These are phyloP conservation scores for Vultur gryphus DNA, from an alignment of 2,797 vertebrate species.

Conservation along the genomic window DNA sequence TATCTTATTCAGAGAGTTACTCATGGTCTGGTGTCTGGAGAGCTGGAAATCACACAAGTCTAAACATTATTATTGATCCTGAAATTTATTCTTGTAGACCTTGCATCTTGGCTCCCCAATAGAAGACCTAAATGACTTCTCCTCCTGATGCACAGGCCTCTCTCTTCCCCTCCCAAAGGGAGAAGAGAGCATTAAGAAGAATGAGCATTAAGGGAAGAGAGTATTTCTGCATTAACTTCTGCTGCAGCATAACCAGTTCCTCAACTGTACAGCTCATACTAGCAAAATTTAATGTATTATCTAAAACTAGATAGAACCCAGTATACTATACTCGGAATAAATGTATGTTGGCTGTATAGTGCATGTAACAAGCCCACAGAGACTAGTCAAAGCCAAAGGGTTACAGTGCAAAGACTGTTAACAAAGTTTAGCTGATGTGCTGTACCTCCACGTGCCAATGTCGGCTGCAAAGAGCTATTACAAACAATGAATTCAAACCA, in stretches of 20 bases:
- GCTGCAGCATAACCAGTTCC: background rate
- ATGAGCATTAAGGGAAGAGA: background rate
- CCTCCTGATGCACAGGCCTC: background rate
- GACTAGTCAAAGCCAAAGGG: background rate
- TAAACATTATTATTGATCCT: background rate
- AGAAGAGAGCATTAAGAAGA: background rate
- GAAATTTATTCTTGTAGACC: background rate
- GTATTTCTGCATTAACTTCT: background rate
- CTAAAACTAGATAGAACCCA: background rate
- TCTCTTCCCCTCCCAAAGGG: background rate
- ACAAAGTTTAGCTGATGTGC: background rate
- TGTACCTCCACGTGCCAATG: accelerated
- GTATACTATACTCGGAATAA: background rate
- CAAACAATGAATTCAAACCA: background rate
- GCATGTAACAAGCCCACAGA: background rate
- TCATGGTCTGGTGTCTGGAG: background rate
- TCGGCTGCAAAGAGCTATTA: background rate
- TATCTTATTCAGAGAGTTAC: background rate
- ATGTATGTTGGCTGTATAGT: background rate
- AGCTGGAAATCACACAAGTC: background rate
- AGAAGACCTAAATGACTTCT: background rate
- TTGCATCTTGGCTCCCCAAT: background rate
- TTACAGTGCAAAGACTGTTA: background rate
- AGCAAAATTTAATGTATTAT: background rate
- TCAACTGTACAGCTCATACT: background rate